Percentiles rank a stretch among this genome's conserved stretches.
These are phyloP conservation scores for Sigmodon hispidus DNA, from an alignment of 2,113 vertebrate species.

Conservation along the genomic window DNA sequence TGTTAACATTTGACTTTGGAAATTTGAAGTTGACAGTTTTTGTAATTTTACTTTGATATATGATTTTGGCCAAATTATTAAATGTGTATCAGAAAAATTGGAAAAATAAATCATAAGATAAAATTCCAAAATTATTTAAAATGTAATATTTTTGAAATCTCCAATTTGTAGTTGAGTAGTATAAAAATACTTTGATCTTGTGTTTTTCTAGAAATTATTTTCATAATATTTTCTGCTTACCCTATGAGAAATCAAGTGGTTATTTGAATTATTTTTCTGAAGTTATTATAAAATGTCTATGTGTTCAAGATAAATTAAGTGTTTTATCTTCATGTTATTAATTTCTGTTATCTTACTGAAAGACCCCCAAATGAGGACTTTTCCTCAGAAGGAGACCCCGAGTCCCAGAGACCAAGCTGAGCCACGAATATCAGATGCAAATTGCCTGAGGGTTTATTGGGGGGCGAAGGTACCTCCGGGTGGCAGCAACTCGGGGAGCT, in stretches of 20 bases:
- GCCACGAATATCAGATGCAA: no score
- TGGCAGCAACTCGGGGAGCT: no score
- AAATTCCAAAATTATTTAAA: slow-evolving; percentile 13
- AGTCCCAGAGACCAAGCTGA: no score
- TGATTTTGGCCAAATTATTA: background rate
- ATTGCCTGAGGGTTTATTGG: no score
- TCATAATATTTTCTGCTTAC: background rate
- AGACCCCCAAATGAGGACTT: no score
- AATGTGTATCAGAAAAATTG: background rate
- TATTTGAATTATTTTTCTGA: background rate
- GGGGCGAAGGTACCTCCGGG: no score
- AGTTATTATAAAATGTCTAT: background rate
- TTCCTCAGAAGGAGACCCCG: no score
- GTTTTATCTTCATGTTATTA: background rate
- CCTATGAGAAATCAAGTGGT: background rate
- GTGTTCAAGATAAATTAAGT: background rate
- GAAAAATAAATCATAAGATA: background rate
- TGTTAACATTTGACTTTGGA: background rate
- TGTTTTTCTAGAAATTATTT: background rate
- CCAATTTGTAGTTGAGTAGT: background rate
- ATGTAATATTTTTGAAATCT: background rate
- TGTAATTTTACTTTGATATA: background rate
- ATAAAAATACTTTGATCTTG: background rate
- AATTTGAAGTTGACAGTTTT: background rate
- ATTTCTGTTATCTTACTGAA: background rate